Evolutionary conservation across 2,888 invertebrate species (phyloP), one percentile per base, ranked within the genome.

Genomic region (Dorcus parallelipipedus): DNA sequence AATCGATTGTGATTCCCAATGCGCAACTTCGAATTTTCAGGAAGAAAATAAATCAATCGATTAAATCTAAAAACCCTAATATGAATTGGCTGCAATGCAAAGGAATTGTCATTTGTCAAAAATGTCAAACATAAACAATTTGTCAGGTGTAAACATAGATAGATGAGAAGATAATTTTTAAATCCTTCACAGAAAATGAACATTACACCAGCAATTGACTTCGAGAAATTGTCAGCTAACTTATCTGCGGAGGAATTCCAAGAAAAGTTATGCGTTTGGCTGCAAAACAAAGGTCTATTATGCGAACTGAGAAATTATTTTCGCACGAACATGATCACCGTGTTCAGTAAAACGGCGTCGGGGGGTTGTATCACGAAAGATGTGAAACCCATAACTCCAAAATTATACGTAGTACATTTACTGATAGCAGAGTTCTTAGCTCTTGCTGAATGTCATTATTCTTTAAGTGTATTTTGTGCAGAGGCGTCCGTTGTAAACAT

Each of bases 341-440:
- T 83, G 4, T 68, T 86, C 50, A 82, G 80, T 73, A 80, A 79
- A 61, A 81, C 83, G 23, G 75, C 69, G 10, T 66, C 80, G 9
- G 79, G 78, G 33, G 70, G 67, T 26, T 75, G 63, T 75, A 78
- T 81, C 61, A 52, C 67, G 3, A 59, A 61, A 43, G 52, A 60
- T 38, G 51, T 66, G 57, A 78, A 82, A 61, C 76, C 80, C 0
- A 67, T 82, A 38, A 82, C 84, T 42, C 78, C 82, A 1, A 78
- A 79, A 50, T 77, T 78, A 61, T 86, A 86, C 76, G 85, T 85
- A n/a, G 66, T 85, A 9, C 85, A 85, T 71, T 80, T 86, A 50
- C 73, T 86, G 26, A 77, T 86, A 47, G 83, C 83, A 7, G 86
- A 86, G 73, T 86, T 84, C 75, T 77, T 86, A 53, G 66, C 85